Evolutionary conservation across 2,113 vertebrate genomes (phyloP).

Genomic region (Castor canadensis): DNA sequence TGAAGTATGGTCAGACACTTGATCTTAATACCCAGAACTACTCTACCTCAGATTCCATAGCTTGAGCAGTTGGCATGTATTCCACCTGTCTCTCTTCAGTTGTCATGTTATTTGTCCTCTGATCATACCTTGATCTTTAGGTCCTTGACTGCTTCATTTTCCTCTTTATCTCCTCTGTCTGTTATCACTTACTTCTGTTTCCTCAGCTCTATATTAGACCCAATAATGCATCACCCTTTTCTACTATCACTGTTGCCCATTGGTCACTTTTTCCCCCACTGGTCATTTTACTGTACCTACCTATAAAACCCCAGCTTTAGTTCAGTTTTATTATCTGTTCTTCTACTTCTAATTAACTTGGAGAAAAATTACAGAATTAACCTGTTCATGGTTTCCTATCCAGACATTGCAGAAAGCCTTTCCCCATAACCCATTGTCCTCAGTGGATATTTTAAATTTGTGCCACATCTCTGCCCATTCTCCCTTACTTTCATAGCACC

Average conservation of each 20-base stretch:
- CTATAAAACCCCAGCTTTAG: not conserved
- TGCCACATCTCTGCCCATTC: not conserved
- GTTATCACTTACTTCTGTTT: not conserved
- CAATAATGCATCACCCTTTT: not conserved
- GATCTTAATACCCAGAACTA: not conserved
- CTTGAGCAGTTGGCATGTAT: not conserved
- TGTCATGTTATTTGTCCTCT: not conserved
- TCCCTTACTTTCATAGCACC: not conserved
- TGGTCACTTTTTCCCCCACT: not conserved
- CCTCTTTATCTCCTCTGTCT: not conserved
- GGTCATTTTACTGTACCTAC: not conserved
- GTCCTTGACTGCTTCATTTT: not conserved
- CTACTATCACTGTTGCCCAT: not conserved
- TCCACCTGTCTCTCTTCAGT: not conserved
- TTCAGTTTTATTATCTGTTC: not conserved
- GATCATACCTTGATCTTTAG: not conserved
- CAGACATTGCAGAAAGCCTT: not conserved
- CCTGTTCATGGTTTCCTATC: not conserved
- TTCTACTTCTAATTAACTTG: not conserved
- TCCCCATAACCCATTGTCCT: not conserved
- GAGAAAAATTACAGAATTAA: conserved; percentile 13
- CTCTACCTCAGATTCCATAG: not conserved
- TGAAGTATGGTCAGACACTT: not conserved
- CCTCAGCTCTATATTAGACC: not conserved
- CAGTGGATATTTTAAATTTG: conserved; percentile 1